Evolutionary conservation across 2,797 vertebrate genomes (phyloP), one percentile per base, ranked within the genome.

Genomic region (Spatula clypeata): DNA sequence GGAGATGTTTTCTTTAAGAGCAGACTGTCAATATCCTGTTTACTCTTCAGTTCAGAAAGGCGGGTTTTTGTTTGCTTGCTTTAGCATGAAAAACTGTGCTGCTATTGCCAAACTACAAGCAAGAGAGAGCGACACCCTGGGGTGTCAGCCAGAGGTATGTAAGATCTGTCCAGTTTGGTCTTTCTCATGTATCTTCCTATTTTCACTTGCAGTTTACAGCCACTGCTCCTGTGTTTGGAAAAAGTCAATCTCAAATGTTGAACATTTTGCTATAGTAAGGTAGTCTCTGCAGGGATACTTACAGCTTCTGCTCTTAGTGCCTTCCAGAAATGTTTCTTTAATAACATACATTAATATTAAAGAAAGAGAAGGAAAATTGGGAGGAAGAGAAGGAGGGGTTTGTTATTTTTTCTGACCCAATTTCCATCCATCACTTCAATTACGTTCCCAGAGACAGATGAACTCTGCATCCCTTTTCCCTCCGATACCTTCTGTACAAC

Each of bases 301-400:
- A 36, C 3, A 90, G 88, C 71, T 90, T 82, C 86, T 92, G 72
- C 82, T 94, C 93, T 77, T 54, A 67, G 75, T 87, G 90, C 85
- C 91, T 92, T 90, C 92, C 93, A 55, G 90, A 93, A 92, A 96
- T 93, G 94, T 94, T 94, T 94, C 89, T 95, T 97, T 97, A 95
- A 95, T 95, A 97, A 97, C 79, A 57, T 64, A 79, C 79, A 95
- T 96, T 93, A 97, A 97, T 95, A 95, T 95, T 95, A 95, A 96
- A 97, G 61, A 85, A 94, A 95, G 92, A 92, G 72, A 92, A 87
- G 64, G 77, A 96, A 95, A 90, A 95, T 55, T 83, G 31, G 64
- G 79, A 96, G 83, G 74, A 95, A 92, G 86, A 89, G 92, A 83
- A 93, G 81, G 79, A 93, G 61, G 75, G 61, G 49, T 96, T 94